These are phyloP conservation scores for Alloplasta piceator DNA, from an alignment of 2,888 invertebrate genomes.

Conservation along the genomic window DNA sequence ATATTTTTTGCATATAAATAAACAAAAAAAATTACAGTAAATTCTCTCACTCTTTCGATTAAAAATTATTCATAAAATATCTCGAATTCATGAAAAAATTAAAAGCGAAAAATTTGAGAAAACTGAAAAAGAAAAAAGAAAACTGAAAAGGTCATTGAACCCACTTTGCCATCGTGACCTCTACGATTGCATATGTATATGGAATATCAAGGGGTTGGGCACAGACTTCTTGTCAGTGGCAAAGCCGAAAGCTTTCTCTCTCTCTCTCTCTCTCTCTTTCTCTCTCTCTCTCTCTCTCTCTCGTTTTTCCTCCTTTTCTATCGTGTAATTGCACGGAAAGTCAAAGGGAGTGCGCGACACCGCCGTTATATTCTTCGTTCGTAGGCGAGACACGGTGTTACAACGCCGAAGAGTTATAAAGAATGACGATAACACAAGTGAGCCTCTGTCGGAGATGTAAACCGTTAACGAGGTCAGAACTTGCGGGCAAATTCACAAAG, in stretches of 20 bases:
- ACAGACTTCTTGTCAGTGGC: neutral
- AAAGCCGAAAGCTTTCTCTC: neutral
- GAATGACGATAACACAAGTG: constrained; percentile 39
- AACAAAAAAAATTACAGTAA: too few species aligned
- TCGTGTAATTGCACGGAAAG: constrained; percentile 71
- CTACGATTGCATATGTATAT: neutral
- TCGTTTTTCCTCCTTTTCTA: neutral
- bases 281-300: constrained; percentile 12
- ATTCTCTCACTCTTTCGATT: too few species aligned
- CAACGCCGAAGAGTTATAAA: constrained; percentile 44
- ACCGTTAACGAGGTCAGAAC: constrained; percentile 73
- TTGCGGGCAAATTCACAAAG: constrained; percentile 34
- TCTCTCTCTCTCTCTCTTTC: neutral
- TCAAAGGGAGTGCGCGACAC: constrained; percentile 49
- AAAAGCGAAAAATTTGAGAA: neutral
- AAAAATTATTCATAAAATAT: too few species aligned
- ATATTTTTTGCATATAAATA: too few species aligned
- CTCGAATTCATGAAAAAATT: neutral
- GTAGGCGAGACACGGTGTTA: constrained; percentile 28
- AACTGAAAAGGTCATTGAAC: constrained; percentile 2
- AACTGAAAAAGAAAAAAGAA: too few species aligned
- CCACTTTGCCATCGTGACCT: neutral
- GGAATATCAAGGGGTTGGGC: neutral
- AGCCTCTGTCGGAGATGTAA: constrained; percentile 36
- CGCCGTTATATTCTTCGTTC: constrained; percentile 27